Evolutionary conservation across 1,140 invertebrate genomes (phyloP).

Genomic region (Leptoteleia sp.): DNA sequence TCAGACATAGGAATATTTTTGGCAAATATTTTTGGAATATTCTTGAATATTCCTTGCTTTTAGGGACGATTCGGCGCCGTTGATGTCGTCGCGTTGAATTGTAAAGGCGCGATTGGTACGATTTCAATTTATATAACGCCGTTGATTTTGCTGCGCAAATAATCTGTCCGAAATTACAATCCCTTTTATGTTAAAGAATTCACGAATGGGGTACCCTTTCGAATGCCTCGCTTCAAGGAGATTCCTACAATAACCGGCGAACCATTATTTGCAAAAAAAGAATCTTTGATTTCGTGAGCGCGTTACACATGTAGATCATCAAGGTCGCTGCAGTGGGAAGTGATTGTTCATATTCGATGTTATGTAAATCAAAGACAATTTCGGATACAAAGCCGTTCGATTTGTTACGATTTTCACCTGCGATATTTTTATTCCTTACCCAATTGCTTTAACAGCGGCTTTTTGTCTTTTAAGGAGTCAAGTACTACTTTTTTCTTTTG

Average conservation of each 20-base stretch:
- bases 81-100: too few relatives aligned
- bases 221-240: slow-evolving; percentile 36
- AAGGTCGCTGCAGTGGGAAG: slow-evolving; percentile 29
- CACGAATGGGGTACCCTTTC: slow-evolving; percentile 29
- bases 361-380: background rate
- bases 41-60: too few relatives aligned
- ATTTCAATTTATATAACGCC: slow-evolving; percentile 4
- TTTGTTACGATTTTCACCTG: too few relatives aligned
- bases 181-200: slow-evolving; percentile 42
- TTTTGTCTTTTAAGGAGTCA: too few relatives aligned
- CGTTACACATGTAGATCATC: slow-evolving; percentile 6
- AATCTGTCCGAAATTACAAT: slow-evolving; percentile 16
- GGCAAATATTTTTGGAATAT: too few relatives aligned
- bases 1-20: too few relatives aligned
- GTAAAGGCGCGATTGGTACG: background rate
- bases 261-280: slow-evolving; percentile 31
- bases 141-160: slow-evolving; percentile 1
- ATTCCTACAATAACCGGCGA: slow-evolving; percentile 20
- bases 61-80: background rate
- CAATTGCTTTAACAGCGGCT: too few relatives aligned
- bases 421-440: too few relatives aligned
- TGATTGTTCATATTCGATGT: slow-evolving; percentile 16
- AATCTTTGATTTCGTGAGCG: slow-evolving; percentile 26
- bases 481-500: too few relatives aligned
- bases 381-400: background rate